Percentiles rank a stretch among this genome's conserved stretches.
phyloP scores from a whole-genome alignment of 2,797 vertebrate species.

The Buphagus erythrorhynchus region DNA sequence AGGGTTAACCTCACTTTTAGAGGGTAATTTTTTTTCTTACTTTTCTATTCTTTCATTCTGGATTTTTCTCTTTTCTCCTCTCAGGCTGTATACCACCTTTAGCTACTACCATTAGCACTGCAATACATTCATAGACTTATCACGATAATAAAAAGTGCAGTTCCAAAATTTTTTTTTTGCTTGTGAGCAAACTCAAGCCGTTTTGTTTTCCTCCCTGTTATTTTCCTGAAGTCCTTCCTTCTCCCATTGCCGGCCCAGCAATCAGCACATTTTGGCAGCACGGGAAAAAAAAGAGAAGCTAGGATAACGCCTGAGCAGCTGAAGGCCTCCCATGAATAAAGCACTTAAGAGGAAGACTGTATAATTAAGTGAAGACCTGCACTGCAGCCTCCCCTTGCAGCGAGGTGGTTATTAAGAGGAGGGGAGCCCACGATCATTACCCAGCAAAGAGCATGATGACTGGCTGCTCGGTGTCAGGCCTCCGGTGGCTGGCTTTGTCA shows the following conservation, averaged over 20 bases:
- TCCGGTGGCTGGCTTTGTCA: constrained; percentile 87
- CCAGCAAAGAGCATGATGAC: constrained; percentile 84
- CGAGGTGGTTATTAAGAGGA: constrained; percentile 74
- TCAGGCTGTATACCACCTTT: background rate
- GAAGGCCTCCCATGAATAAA: constrained; percentile 67
- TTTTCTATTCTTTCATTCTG: background rate
- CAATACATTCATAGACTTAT: background rate
- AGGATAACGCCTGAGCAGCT: background rate
- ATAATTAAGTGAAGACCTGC: constrained; percentile 79
- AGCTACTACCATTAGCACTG: background rate
- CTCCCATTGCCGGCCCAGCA: background rate
- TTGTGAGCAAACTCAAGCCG: background rate
- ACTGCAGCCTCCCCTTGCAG: constrained; percentile 69
- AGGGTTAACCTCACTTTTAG: background rate
- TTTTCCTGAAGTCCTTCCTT: background rate
- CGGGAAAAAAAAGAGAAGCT: background rate
- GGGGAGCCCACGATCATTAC: constrained; percentile 87
- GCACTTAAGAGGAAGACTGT: constrained; percentile 74
- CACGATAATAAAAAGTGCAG: background rate
- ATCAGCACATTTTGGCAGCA: background rate
- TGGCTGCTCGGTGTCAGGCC: constrained; percentile 86
- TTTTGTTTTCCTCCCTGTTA: background rate
- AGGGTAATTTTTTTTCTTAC: background rate
- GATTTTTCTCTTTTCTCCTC: background rate
- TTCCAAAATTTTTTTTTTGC: background rate